Evolutionary conservation across 2,888 invertebrate genomes (phyloP), one percentile per base, ranked within the genome.

Genomic region (Eupeodes luniger): DNA sequence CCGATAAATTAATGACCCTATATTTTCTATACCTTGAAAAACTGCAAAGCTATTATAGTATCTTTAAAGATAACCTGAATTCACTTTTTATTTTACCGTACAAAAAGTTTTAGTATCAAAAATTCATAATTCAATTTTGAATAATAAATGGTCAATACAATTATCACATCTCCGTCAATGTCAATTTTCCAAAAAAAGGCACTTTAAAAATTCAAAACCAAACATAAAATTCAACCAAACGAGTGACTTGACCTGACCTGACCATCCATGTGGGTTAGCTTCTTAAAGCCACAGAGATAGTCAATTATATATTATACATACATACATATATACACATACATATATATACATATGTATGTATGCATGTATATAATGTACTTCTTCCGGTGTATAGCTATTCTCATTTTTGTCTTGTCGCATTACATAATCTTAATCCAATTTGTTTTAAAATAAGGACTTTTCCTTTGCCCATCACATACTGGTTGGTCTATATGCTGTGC

Each of bases 401-500:
- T 70, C 34, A 49, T 55, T 53, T 70, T 40, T 14, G 14, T 16
- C 55, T 16, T 53, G 16, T 27, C 66, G 49, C 66, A 66, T 66
- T 66, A 66, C 49, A 66, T 49, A 55, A 70, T 34, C 70, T 70
- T 55, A 49, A 53, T 55, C 27, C 53, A 55, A 66, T 66, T 66
- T 49, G 27, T 66, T 49, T 27, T 66, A 66, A 66, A 66, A 27
- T 66, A 66, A 49, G 47, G 66, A 66, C 66, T 14, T 66, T 19
- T 47, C 66, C 49, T 16, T 16, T 11, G n/a, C 4, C 27, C 5
- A 57, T 10, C 62, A 62, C 40, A 62, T 36, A 44, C 19, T 11
- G 4, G 16, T 19, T 11, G 1, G 11, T 55, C 11, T 19, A 5
- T 27, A 62, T 47, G 10, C 14, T 5, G 4, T 62, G 40, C n/a